Evolutionary conservation across 1,140 invertebrate species (phyloP), one percentile per base, ranked within the genome.

Genomic region (Ceratoteleas bidentatus): DNA sequence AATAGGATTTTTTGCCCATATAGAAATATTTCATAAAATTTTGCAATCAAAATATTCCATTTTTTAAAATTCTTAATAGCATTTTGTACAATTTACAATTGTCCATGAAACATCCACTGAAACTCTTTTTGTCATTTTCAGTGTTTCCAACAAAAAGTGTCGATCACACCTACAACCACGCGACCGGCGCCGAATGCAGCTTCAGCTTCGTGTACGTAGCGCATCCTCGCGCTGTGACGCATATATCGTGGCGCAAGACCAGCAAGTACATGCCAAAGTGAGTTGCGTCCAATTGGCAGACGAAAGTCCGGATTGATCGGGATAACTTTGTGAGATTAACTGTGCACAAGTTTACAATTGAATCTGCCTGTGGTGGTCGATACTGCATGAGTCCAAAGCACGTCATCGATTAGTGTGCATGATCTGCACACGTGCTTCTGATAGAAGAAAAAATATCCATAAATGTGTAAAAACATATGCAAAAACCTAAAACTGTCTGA

Each of bases 251-350:
- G 98, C 93, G 98, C 72, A 98, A 98, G 90, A 99, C 98, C 38
- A 99, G 98, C 93, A 99, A 99, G 93, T 99, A 99, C 87, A 99
- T 99, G 97, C 98, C 98, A 73, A 98, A 97, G 97, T 98, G 93
- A 93, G 94, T 92, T 83, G 65, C 14, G 15, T 34, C 24, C 43
- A 34, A 32, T 43, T 43, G 16, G 61, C 7, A 6, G 24, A 24
- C 24, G 24, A 24, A 24, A 24, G 24, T 1, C 24, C 24, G 24
- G 24, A 24, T 24, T 24, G 24, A 24, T 24, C 24, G 24, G 24
- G 24, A 24, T 24, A 24, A 24, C 24, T 24, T 24, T 24, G 24
- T 24, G 24, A 24, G 24, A 24, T 24, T 24, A 24, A 43, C 40
- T 9, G n/a, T 43, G 40, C 8, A 1, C 40, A 6, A 43, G 40